Conservation (phyloP, 2,113 vertebrate genomes). For the Nothocercus julius region DNA sequence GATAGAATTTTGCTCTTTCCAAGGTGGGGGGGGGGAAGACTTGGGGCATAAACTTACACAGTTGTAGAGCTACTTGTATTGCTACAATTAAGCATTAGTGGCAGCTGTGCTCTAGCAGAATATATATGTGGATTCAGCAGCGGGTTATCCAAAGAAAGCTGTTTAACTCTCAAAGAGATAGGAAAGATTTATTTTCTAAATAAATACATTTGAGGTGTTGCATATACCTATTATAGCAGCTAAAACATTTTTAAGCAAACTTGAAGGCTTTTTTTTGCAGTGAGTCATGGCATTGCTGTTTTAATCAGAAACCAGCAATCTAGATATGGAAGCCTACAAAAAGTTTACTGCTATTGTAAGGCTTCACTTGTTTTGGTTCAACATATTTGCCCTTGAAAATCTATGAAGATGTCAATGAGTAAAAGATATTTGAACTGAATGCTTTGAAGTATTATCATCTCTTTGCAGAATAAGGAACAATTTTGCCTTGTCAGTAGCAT, state of each 20-base stretch:
- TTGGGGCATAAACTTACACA: background rate
- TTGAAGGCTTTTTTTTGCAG: background rate
- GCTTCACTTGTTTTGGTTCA: background rate
- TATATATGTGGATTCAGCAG: background rate
- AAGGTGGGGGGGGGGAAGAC: background rate
- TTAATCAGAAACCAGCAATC: background rate
- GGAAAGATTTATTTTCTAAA: background rate
- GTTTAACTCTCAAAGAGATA: background rate
- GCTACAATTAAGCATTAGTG: background rate
- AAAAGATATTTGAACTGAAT: background rate
- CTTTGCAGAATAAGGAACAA: background rate
- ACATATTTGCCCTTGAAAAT: background rate
- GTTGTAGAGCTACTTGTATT: background rate
- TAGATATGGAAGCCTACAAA: background rate
- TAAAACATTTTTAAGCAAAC: background rate
- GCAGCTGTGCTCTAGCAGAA: background rate
- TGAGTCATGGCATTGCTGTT: background rate
- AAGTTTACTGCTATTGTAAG: background rate
- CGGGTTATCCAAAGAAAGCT: background rate
- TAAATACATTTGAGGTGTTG: background rate
- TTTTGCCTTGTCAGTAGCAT: background rate
- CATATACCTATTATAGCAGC: background rate
- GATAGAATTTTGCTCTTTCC: background rate
- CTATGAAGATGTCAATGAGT: background rate
- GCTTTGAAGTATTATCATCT: background rate